Conservation (phyloP, 2,888 invertebrate species). For the Ornithoptera alexandrae region DNA sequence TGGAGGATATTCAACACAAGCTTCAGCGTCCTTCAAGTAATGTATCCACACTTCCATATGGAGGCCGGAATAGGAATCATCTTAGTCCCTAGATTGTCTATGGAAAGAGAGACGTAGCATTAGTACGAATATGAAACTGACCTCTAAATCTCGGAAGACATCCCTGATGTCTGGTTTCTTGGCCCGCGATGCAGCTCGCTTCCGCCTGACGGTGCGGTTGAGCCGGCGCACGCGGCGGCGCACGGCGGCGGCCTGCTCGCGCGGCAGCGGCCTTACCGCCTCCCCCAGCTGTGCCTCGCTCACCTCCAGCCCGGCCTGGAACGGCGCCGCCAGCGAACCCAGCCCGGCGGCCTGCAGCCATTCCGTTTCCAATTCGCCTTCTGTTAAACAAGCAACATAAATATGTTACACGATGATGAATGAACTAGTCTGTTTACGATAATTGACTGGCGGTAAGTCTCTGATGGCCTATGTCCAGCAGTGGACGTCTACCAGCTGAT, state of each 20-base stretch:
- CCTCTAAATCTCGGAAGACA: conserved; percentile 90
- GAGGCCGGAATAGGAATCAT: no score
- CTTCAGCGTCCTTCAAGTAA: no score
- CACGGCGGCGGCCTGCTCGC: conserved; percentile 89
- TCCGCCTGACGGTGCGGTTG: conserved; percentile 86
- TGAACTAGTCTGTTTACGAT: no score
- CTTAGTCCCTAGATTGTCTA: no score
- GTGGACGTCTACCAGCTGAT: no score
- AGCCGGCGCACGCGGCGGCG: conserved; percentile 86
- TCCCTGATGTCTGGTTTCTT: conserved; percentile 90
- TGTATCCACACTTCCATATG: no score
- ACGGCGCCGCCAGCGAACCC: conserved; percentile 84
- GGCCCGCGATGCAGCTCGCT: conserved; percentile 75
- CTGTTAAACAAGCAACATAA: conserved; percentile 58
- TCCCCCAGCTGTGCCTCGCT: conserved; percentile 83
- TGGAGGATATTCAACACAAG: no score
- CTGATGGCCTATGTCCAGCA: no score
- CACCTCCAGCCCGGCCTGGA: conserved; percentile 84
- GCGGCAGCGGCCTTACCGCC: conserved; percentile 81
- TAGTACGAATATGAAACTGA: conserved; percentile 50
- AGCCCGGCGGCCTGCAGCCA: conserved; percentile 88
- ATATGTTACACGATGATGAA: no score
- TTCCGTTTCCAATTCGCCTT: conserved; percentile 88
- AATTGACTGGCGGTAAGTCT: no score
- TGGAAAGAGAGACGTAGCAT: no score